Base-by-base conservation (phyloP, 2,888 invertebrate genomes). In the Cantharis lateralis region DNA sequence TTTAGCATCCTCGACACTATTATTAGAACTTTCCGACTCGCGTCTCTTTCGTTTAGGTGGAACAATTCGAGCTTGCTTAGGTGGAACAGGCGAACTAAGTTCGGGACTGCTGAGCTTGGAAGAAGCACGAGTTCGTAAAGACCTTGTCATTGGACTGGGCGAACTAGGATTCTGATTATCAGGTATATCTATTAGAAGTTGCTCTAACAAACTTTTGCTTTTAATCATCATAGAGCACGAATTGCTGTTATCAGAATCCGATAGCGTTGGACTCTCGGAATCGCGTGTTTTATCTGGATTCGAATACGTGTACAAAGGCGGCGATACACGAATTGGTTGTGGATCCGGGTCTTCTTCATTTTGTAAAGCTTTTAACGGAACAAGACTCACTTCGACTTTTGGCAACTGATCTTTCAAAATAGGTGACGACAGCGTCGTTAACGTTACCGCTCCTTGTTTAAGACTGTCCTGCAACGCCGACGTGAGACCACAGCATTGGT, bases 111-210 rank as follows among this genome's bases (percentile, higher is more conserved):
- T 92, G 83, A 93, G 87, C 83, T 93, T 93, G 84, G 92, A 93
- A 82, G 92, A 91, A 16, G 93, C 93, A 68, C 93, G 89, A 18
- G 93, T 94, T 72, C 93, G 89, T 10, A 82, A 79, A 20, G 86
- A 87, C 69, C 88, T 82, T 13, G 90, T 89, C 13, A 87, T 87
- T 11, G 88, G 88, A 78, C 87, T 87, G 4, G 87, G 86, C 15
- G 87, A 87, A 81, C 86, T 86, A 82, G 85, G 85, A 68, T 84
- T 83, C 72, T 86, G 86, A 78, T 85, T 85, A 74, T 85, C 86
- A 2, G 96, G 96, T 82, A 96, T 96, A 87, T 96, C 96, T 82
- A 96, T 96, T 1, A 95, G 90, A 82, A 96, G 90, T 85, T 96
- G 95, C 84, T 95, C 94, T 63, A 95, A 88, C 70, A 94, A 86